Base-by-base conservation (phyloP, 2,113 vertebrate species). In the Catharus minimus region DNA sequence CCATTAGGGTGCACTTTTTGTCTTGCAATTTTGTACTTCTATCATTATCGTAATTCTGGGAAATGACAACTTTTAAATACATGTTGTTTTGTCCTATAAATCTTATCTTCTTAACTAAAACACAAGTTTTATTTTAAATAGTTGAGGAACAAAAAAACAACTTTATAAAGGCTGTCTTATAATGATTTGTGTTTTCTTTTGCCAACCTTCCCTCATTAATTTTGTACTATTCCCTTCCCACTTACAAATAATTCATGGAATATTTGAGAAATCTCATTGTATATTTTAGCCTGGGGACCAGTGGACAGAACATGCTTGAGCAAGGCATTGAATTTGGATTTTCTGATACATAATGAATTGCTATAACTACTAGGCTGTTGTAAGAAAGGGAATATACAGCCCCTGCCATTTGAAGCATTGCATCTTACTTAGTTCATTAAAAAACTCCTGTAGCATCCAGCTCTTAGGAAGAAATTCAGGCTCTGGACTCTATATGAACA, bases 41-140 rank as follows among this genome's bases (percentile, higher is more conserved):
- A 28, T 75, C 74, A 64, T 86, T 88, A 68, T 44, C 20, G 27
- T 89, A 86, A 89, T 75, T 95, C 81, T 65, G 41, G 41, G 71
- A 90, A 93, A 89, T 82, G 44, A 61, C 49, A 89, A 43, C 39
- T 84, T 90, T 87, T 79, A 53, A 87, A 81, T 84, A 90, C 77
- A 89, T 43, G 22, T 39, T 88, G 73, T 90, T 91, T 89, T 82
- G 46, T 89, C 74, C 58, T 80, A 73, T 75, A 55, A 79, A 92
- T 73, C 32, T 92, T 87, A 80, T 68, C 38, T 88, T 93, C 53
- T 71, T 71, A 44, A 78, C 30, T 71, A 67, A 47, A 83, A 74
- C 46, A 56, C 6, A 52, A 16, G 12, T 65, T 89, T 87, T 68
- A 61, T 87, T 92, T 94, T 75, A 82, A 87, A 94, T 82, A 76